Evolutionary conservation across 1,140 invertebrate genomes (phyloP), one percentile per base, ranked within the genome.

Genomic region (Aphidius gifuensis): DNA sequence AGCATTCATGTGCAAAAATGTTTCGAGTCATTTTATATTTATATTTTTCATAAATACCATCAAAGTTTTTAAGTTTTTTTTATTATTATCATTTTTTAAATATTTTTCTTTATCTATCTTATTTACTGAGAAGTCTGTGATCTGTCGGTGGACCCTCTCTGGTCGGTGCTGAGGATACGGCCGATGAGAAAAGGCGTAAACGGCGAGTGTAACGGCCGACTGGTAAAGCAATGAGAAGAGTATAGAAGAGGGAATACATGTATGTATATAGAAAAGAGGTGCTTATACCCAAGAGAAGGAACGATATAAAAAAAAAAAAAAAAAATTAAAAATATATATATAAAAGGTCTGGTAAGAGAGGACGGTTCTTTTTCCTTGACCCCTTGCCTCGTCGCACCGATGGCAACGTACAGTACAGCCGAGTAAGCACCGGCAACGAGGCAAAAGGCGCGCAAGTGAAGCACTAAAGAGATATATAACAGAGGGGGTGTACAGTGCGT

Each of bases 381-480:
- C 48, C 2, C 11, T 49, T 49, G 11, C 11, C 7, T 21, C 6
- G 6, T 9, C 48, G 48, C 48, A 9, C 48, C 11, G 42, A 56
- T 58, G 43, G 49, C 46, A 54, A 48, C 43, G 61, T 32, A 55
- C 54, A 55, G 57, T 47, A 58, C 55, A 58, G 61, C 40, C 61
- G 54, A 62, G 61, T 62, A 54, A 61, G 49, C 60, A 56, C 51
- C 60, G 53, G 58, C 47, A 61, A 61, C 59, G 60, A 43, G 54
- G 58, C 58, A 51, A 60, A 51, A 60, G 49, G 50, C 59, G 50
- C 40, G 51, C 42, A 54, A 54, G 39, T 39, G 51, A 54, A 38
- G 50, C 53, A 42, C 49, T 44, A 43, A 45, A 32, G 9, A 44
- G 42, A 44, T 40, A 45, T 40, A 45, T 54, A 45, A 46, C 43